Evolutionary conservation across 2,888 invertebrate species (phyloP).

Genomic region (Zootermopsis nevadensis): DNA sequence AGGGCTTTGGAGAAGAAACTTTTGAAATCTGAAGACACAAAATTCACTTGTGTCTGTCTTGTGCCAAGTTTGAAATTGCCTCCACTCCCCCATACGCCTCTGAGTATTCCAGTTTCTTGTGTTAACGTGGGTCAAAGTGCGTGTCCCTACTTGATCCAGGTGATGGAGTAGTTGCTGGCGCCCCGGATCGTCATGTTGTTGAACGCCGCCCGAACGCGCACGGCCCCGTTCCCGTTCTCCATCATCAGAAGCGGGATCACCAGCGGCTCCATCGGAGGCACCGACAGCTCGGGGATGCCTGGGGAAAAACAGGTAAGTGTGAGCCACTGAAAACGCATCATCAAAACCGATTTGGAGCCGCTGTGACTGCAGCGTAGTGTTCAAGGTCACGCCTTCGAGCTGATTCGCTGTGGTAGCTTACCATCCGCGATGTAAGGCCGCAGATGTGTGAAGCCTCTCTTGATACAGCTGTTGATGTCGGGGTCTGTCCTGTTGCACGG

Average conservation of each 20-base stretch:
- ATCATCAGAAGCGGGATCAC: constrained; percentile 77
- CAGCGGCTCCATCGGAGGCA: constrained; percentile 81
- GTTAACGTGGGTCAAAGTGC: constrained; percentile 47
- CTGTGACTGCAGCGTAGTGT: neutral
- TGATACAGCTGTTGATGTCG: constrained; percentile 72
- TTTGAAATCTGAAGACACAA: too few species aligned
- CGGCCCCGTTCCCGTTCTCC: constrained; percentile 82
- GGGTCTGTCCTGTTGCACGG: constrained; percentile 78
- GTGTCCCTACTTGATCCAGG: constrained; percentile 71
- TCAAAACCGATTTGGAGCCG: neutral
- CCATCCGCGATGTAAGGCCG: constrained; percentile 71
- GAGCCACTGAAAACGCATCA: too few species aligned
- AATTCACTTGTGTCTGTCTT: too few species aligned
- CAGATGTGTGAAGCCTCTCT: constrained; percentile 77
- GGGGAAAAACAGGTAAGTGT: constrained; percentile 22
- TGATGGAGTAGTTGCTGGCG: constrained; percentile 62
- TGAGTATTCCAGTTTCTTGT: too few species aligned
- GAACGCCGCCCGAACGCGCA: constrained; percentile 78
- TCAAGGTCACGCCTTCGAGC: neutral
- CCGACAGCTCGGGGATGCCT: constrained; percentile 78
- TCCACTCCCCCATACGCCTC: too few species aligned
- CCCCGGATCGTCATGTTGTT: constrained; percentile 81
- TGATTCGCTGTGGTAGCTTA: neutral
- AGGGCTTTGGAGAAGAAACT: too few species aligned
- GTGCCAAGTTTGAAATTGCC: too few species aligned